Percentiles rank a stretch among this genome's conserved stretches.
phyloP scores from a whole-genome alignment of 2,113 vertebrate genomes.

The Pavo muticus region DNA sequence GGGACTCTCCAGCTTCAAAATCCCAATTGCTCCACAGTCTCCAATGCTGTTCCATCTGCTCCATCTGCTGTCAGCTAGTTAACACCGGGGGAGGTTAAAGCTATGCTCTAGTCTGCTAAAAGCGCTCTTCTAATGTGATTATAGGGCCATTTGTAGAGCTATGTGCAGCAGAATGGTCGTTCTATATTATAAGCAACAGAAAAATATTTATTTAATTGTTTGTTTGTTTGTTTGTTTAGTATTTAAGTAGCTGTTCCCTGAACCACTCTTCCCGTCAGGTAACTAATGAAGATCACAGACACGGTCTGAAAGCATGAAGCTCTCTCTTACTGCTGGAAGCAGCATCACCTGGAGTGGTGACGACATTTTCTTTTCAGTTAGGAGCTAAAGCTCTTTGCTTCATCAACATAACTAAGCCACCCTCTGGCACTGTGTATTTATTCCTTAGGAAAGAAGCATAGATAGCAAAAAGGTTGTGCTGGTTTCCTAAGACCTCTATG shows the following conservation, averaged over 20 bases:
- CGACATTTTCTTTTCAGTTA: neutral
- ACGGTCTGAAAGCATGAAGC: neutral
- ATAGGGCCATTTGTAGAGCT: neutral
- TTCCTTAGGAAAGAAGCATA: neutral
- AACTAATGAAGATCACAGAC: neutral
- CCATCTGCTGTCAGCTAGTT: constrained; percentile 56
- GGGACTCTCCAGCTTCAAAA: constrained; percentile 11
- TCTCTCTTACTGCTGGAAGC: neutral
- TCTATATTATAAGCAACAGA: neutral
- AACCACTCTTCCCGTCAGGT: neutral
- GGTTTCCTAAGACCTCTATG: neutral
- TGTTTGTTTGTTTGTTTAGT: neutral
- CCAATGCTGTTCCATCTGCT: constrained; percentile 64
- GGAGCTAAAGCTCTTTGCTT: neutral
- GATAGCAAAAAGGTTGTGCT: neutral
- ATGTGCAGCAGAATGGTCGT: neutral
- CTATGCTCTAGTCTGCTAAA: neutral
- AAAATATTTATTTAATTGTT: neutral
- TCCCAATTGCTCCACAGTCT: constrained; percentile 31
- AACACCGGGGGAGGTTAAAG: constrained; percentile 20
- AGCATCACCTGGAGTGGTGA: neutral
- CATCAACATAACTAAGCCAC: neutral
- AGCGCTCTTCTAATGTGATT: constrained; percentile 16
- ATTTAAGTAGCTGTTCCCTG: neutral
- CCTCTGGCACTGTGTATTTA: neutral